A percentile compares a stretch with the other conserved stretches of the same genome.
phyloP scores from a whole-genome alignment of 2,113 vertebrate species.

The Trogon melanurus region DNA sequence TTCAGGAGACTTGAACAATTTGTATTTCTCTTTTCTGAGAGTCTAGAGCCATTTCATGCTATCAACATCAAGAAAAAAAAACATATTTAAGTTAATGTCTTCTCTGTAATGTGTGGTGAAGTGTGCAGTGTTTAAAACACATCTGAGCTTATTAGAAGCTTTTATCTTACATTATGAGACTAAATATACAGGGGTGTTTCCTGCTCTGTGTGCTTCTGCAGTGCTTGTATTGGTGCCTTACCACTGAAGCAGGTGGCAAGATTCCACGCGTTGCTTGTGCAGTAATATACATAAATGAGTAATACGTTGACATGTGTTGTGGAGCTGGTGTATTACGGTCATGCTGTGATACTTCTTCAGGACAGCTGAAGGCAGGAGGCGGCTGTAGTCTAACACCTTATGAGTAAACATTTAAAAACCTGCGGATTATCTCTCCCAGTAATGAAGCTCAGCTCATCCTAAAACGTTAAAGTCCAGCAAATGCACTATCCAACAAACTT shows the following conservation, averaged over 20 bases:
- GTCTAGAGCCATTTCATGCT: neutral
- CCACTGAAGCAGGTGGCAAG: too few relatives aligned
- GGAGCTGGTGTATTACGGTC: neutral
- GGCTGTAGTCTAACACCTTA: neutral
- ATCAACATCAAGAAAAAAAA: neutral
- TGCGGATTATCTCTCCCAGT: neutral
- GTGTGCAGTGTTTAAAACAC: neutral
- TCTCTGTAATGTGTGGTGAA: neutral
- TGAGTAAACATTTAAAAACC: neutral
- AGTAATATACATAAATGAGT: neutral
- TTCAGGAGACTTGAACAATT: neutral
- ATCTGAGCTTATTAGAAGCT: neutral
- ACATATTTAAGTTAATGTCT: neutral
- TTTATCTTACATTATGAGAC: neutral
- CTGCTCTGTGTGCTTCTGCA: neutral
- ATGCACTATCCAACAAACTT: neutral
- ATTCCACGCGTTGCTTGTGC: neutral
- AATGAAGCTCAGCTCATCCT: neutral
- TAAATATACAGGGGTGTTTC: accelerated
- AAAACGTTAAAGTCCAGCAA: constrained; percentile 22
- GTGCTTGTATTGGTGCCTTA: neutral
- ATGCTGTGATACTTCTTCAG: neutral
- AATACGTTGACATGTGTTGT: neutral
- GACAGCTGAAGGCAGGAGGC: neutral
- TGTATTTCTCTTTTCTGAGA: neutral